Base-by-base conservation (phyloP, 2,888 invertebrate genomes). In the Acronicta alni region DNA sequence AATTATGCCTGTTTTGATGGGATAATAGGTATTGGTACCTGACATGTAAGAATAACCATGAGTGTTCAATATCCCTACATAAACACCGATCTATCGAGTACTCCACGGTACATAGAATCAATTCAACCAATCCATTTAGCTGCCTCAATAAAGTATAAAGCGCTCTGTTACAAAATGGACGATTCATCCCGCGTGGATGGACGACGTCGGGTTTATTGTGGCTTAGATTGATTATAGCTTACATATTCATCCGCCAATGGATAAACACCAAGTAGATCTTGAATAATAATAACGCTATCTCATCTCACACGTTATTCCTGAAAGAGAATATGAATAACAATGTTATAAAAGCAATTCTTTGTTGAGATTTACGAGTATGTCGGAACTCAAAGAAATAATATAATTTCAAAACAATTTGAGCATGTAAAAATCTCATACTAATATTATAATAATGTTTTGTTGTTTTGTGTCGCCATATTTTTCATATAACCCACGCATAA, bases 151-250 rank as follows among this genome's bases (percentile, higher is more conserved):
- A 59, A 71, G 67, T 59, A 65, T 65, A 69, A 62, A 55, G 56
- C 72, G 48, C 57, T 78, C 67, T 75, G 71, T 80, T 76, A 77
- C 74, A 70, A 75, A 80, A 81, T 66, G 66, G 67, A 56, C 74
- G 67, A 81, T 75, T 76, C 70, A 73, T 75, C 63, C 60, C 51
- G 46, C 46, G 65, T 26, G 43, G 58, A 57, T 52, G 66, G 60
- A 53, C 61, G 55, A 52, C 55, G 42, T 56, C 32, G 47, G 57
- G 66, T 74, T 64, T 72, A 57, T 66, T 72, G 64, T 69, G 58
- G 38, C 44, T 57, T 23, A 59, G 66, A 74, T 74, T 61, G 75
- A 72, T 74, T 56, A 62, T 57, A 18, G 47, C 62, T 51, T 53
- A 57, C 62, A 57, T 66, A 58, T 66, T 65, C 58, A 49, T 58